Evolutionary conservation across 1,140 invertebrate species (phyloP).

Genomic region (Bathynomus jamesi): DNA sequence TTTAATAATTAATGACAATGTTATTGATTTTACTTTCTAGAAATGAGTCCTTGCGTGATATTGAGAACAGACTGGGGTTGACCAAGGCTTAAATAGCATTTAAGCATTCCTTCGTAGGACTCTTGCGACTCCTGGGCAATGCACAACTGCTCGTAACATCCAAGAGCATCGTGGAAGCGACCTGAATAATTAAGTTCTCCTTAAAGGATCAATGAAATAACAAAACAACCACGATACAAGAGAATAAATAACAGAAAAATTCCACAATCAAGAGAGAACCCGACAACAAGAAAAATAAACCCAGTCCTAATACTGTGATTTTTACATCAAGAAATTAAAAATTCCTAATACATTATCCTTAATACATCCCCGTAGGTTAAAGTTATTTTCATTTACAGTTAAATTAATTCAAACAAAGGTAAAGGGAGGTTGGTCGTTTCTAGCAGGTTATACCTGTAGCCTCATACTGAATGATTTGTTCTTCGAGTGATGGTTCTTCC

Average conservation of each 20-base stretch:
- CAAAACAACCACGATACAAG: background rate
- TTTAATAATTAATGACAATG: no score
- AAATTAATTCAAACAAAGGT: background rate
- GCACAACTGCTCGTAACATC: constrained; percentile 51
- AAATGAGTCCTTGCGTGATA: constrained; percentile 44
- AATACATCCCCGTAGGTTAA: background rate
- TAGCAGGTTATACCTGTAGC: constrained; percentile 43
- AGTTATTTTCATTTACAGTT: background rate
- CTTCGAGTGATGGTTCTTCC: constrained; percentile 44
- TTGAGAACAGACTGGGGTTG: constrained; percentile 48
- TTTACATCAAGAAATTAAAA: background rate
- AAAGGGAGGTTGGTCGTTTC: background rate
- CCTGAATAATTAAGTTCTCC: constrained; percentile 27
- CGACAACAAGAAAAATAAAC: background rate
- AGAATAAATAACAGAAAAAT: background rate
- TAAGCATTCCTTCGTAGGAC: constrained; percentile 47
- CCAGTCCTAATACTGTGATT: background rate
- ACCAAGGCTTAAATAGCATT: constrained; percentile 49
- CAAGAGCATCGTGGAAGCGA: constrained; percentile 47
- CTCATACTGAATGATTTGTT: constrained; percentile 49
- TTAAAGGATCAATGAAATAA: constrained; percentile 4
- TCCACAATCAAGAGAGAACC: background rate
- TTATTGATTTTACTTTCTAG: constrained; percentile 38
- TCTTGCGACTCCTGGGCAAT: constrained; percentile 41
- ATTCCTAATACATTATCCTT: background rate